Base-by-base conservation (phyloP, 2,113 vertebrate genomes). In the Scophthalmus maximus region DNA sequence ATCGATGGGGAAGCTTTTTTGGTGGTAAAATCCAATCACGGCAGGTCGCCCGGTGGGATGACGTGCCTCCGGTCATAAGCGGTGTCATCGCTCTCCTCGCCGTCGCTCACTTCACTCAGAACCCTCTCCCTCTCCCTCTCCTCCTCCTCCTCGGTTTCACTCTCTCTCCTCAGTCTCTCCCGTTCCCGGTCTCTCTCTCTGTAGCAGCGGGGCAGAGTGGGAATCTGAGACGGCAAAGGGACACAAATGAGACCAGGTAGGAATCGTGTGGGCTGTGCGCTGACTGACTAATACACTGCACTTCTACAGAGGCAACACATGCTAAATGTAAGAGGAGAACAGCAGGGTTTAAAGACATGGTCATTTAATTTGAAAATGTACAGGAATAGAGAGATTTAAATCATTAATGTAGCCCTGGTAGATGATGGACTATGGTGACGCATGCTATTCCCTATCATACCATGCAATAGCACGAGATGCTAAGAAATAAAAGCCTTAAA, bases 61-160 rank as follows among this genome's bases (percentile, higher is more conserved):
- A 56, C 32, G 9, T 94, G 90, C 62, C 92, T 88, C 27, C 93
- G 84, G 57, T 94, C 93, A 1, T 94, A 94, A 0, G 93, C 93
- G 0, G 94, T 94, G 87, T 94, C 93, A 1, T 94, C 94, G 4
- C 93, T 94, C 76, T 94, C 93, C 69, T 93, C 94, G 0, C 92
- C 92, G 1, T 93, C 92, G n/a, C 93, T 94, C 0, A 62, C 73
- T 29, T 89, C 91, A 0, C 89, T 78, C 64, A 91, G 30, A 18
- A 81, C 87, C 58, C 86, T 79, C 36, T 38, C 36, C 58, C 86
- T 79, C 36, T 38, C 36, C 15, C 36, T 38, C 53, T 93, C 94
- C 20, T 93, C 92, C 0, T 94, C 93, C 22, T 93, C 92, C 65
- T 94, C 93, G 0, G 91, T 92, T 56, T 94, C 92, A 0, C 93